phyloP scores from a whole-genome alignment of 2,797 vertebrate species.

The Cygnus olor region DNA sequence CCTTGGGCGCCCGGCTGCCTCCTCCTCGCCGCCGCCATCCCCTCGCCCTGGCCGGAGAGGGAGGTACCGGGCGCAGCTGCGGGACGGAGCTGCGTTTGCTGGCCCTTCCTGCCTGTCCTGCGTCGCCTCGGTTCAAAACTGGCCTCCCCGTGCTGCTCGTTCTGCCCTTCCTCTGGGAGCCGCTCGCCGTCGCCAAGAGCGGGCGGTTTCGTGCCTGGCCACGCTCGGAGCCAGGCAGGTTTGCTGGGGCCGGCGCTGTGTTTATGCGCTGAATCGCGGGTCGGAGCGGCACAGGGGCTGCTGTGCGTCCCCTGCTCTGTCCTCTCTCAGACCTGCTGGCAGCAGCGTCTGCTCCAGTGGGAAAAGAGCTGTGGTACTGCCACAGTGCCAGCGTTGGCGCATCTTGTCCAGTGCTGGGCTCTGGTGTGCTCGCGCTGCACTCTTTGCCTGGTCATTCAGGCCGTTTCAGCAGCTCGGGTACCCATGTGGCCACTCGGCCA shows the following conservation, averaged over 20 bases:
- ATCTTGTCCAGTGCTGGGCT: accelerated
- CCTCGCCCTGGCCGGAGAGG: background rate
- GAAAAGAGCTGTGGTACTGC: background rate
- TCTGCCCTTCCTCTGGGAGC: background rate
- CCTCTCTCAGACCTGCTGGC: background rate
- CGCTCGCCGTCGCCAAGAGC: background rate
- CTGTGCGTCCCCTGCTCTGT: background rate
- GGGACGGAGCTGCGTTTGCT: background rate
- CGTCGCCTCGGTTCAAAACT: accelerated
- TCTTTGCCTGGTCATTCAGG: background rate
- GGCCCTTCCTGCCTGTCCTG: background rate
- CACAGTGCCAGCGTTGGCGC: background rate
- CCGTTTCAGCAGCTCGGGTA: accelerated
- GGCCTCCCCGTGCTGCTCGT: background rate
- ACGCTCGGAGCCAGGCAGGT: background rate
- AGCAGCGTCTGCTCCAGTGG: background rate
- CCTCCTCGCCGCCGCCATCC: background rate
- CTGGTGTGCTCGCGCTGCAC: accelerated
- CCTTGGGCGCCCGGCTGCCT: accelerated
- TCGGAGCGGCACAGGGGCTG: background rate
- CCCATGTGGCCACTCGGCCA: background rate
- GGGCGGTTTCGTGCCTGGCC: background rate
- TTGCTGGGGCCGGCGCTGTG: background rate
- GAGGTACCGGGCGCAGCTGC: background rate
- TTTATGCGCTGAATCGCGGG: accelerated